Percentiles rank a stretch among this genome's conserved stretches.
These are phyloP conservation scores for Leuciscus waleckii DNA, from an alignment of 2,797 vertebrate species.

Conservation along the genomic window DNA sequence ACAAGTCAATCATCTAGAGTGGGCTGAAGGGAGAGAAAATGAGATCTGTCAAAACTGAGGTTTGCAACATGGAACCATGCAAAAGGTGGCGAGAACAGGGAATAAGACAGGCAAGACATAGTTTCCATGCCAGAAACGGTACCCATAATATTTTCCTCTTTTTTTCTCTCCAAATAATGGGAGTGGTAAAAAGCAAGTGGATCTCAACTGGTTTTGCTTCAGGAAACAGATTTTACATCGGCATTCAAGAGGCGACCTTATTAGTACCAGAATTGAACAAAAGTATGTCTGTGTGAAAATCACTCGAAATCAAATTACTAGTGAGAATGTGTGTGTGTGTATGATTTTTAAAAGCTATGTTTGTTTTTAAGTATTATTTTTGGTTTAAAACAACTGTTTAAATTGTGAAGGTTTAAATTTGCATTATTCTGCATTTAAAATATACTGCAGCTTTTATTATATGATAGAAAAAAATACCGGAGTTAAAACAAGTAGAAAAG, in stretches of 20 bases:
- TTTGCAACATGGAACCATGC: constrained; percentile 57
- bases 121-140: constrained; percentile 50
- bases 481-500: background rate
- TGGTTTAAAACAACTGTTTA: background rate
- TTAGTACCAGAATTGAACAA: background rate
- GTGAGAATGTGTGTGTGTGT: background rate
- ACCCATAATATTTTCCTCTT: constrained; percentile 1
- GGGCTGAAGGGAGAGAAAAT: constrained; percentile 62
- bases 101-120: constrained; percentile 49
- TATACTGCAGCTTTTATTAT: background rate
- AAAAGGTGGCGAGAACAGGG: constrained; percentile 39
- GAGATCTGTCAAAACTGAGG: constrained; percentile 63
- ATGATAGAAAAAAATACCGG: background rate
- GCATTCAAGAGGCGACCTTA: background rate
- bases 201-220: constrained; percentile 32
- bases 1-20: constrained; percentile 64
- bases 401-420: background rate
- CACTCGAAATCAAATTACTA: background rate
- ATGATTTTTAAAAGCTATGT: background rate
- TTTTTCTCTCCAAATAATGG: background rate
- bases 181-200: constrained; percentile 14
- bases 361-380: background rate
- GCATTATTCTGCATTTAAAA: background rate
- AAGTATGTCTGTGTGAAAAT: background rate
- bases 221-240: background rate